Evolutionary conservation across 2,113 vertebrate genomes (phyloP), one percentile per base, ranked within the genome.

Genomic region (Uria aalge): DNA sequence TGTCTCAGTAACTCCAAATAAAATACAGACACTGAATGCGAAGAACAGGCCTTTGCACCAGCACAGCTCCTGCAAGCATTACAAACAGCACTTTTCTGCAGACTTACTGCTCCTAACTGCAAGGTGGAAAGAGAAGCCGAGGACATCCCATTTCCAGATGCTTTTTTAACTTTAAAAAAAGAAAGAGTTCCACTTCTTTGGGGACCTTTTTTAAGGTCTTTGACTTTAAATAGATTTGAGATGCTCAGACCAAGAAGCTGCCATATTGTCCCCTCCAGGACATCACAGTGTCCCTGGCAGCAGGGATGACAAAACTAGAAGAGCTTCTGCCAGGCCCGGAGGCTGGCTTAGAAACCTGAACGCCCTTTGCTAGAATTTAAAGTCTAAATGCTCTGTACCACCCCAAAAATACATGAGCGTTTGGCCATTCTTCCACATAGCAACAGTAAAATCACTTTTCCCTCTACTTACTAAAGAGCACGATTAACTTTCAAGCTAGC

Each of bases 381-480:
- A 92, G 30, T 36, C 64, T 74, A 92, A 91, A 76, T 43, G 20
- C 45, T 34, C 40, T 6, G 1, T 57, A 85, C 67, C n/a, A 73
- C 60, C 88, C 57, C 78, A 66, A 92, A 95, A 92, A 84, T 74
- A 92, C 60, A 86, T 26, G 27, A 72, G 34, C 22, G 0, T 72
- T 92, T 94, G 72, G 72, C 83, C 57, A 64, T 92, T 94, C 80
- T 84, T 85, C 60, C 76, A 85, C 80, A 83, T 55, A 84, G 95
- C 68, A 95, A 94, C 67, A 81, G 55, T 23, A 66, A 87, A 96
- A 95, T 85, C 40, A 27, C 69, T 91, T 86, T 78, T 84, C 56
- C 53, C 66, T 89, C 62, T 79, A 40, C 94, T 78, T 85, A 47
- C 20, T 43, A n/a, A 22, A 68, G 17, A 91, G 15, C 36, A 62